Conservation (phyloP, 2,113 vertebrate genomes). For the Mus spicilegus region DNA sequence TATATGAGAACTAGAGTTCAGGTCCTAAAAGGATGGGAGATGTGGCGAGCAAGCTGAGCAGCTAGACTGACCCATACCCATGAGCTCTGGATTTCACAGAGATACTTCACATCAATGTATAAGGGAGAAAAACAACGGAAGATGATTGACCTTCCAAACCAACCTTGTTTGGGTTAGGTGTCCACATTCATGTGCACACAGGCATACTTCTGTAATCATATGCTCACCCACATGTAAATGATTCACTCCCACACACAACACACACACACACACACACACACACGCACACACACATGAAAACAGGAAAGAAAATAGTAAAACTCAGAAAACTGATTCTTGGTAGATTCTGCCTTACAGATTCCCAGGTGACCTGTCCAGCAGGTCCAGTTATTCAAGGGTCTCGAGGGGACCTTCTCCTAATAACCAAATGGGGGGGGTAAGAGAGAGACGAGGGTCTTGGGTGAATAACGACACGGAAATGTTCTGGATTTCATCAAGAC, state of each 20-base stretch:
- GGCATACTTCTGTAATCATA: not conserved
- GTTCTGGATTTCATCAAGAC: no score
- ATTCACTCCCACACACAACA: no score
- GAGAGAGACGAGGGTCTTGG: no score
- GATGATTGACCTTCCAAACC: no score
- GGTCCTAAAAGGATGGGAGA: not conserved
- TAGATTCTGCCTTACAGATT: not conserved
- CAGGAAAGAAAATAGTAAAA: not conserved
- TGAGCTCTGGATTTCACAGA: not conserved
- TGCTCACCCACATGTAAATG: not conserved
- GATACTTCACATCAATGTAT: not conserved
- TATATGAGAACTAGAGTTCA: not conserved
- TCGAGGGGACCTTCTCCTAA: no score
- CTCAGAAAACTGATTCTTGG: not conserved
- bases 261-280: not conserved
- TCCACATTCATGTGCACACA: not conserved
- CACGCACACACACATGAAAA: not conserved
- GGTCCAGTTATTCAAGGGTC: no score
- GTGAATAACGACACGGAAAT: no score
- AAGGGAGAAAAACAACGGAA: no score
- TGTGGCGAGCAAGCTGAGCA: not conserved
- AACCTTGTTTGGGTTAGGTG: not conserved
- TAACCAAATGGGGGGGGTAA: no score
- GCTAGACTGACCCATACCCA: not conserved
- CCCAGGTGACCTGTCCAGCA: no score